A percentile compares a stretch with the other conserved stretches of the same genome.
Conservation (phyloP, 2,888 invertebrate species). For the Smittia aterrima region DNA sequence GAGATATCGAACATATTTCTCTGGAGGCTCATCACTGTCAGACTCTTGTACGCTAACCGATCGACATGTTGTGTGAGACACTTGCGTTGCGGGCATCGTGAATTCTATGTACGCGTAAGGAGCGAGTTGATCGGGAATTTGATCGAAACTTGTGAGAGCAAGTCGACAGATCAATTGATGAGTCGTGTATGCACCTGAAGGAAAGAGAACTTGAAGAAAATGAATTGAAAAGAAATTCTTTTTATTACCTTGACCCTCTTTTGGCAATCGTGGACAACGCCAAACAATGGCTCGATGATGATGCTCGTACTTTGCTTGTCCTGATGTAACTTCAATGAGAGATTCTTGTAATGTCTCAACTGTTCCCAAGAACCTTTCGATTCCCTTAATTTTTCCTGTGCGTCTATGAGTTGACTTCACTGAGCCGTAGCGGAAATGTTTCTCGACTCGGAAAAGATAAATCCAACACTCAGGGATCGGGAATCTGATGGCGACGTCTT, state of each 20-base stretch:
- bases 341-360: conserved; percentile 88
- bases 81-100: conserved; percentile 97
- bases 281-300: conserved; percentile 96
- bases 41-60: conserved; percentile 88
- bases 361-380: conserved; percentile 86
- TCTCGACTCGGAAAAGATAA: conserved; percentile 96
- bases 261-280: conserved; percentile 95
- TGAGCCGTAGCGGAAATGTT: conserved; percentile 96
- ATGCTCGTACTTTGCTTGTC: conserved; percentile 98
- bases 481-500: conserved; percentile 93
- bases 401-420: conserved; percentile 88
- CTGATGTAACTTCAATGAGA: conserved; percentile 92
- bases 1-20: conserved; percentile 96
- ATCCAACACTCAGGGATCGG: conserved; percentile 99
- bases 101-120: conserved; percentile 91
- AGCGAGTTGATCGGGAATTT: conserved; percentile 90
- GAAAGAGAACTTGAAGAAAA: neutral
- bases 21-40: conserved; percentile 86
- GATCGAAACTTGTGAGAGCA: conserved; percentile 95
- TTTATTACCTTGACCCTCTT: conserved; percentile 89
- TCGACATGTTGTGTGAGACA: conserved; percentile 91
- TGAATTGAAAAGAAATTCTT: neutral
- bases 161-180: conserved; percentile 93
- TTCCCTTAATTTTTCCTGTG: conserved; percentile 89
- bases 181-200: conserved; percentile 91